A percentile compares a stretch with the other conserved stretches of the same genome.
Evolutionary conservation across 1,140 invertebrate species (phyloP).

Genomic region (Daktulosphaira vitifoliae): DNA sequence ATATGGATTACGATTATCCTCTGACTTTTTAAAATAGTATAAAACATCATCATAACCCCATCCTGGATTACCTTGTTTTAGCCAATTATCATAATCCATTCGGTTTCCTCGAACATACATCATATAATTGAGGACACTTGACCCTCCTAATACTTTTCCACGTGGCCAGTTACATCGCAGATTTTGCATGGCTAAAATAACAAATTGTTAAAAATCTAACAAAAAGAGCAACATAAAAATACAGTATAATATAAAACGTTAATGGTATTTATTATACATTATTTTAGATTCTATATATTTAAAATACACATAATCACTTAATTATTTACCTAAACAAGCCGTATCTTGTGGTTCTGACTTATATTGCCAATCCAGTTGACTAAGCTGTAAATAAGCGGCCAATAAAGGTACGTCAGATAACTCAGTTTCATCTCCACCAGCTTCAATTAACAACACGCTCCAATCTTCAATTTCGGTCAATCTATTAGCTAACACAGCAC

Average conservation of each 20-base stretch:
- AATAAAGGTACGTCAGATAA: conserved; percentile 79
- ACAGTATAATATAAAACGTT: background rate
- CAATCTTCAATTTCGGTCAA: conserved; percentile 68
- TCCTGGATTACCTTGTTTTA: conserved; percentile 74
- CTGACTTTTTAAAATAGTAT: conserved; percentile 86
- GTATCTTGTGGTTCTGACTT: conserved; percentile 79
- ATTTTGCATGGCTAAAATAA: conserved; percentile 71
- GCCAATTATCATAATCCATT: conserved; percentile 91
- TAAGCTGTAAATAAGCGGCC: conserved; percentile 77
- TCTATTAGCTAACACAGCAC: conserved; percentile 81
- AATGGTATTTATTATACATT: background rate
- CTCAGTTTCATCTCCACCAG: conserved; percentile 83
- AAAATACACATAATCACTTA: background rate
- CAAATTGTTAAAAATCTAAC: conserved; percentile 39
- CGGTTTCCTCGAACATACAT: conserved; percentile 88
- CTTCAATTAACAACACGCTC: conserved; percentile 79
- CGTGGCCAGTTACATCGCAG: conserved; percentile 79
- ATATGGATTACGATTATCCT: conserved; percentile 80
- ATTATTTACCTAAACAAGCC: conserved; percentile 61
- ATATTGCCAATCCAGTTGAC: conserved; percentile 84
- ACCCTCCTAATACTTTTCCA: conserved; percentile 70
- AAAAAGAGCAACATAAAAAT: background rate
- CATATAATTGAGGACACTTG: conserved; percentile 92
- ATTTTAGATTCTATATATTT: background rate
- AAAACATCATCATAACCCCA: conserved; percentile 83